phyloP scores from a whole-genome alignment of 2,113 vertebrate species.

The Elephantulus edwardii region DNA sequence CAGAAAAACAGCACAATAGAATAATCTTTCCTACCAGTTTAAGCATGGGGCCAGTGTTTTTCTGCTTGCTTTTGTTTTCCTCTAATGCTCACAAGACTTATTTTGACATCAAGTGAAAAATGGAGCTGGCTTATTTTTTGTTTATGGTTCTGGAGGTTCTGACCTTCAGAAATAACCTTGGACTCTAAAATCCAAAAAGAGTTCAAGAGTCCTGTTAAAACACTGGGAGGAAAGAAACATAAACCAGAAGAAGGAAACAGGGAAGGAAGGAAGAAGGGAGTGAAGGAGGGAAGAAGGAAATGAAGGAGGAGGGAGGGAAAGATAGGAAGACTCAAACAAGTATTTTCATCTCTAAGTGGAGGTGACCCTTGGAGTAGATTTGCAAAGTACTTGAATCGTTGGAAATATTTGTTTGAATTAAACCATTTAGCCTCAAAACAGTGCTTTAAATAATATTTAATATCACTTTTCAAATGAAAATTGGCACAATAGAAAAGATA shows the following conservation, averaged over 20 bases:
- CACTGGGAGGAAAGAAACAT: neutral
- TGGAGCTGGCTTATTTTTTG: neutral
- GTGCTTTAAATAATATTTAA: too few relatives aligned
- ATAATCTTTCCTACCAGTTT: neutral
- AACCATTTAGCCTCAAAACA: neutral
- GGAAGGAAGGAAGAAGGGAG: neutral
- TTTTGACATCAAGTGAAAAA: neutral
- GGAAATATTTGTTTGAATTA: neutral
- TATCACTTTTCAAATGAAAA: too few relatives aligned
- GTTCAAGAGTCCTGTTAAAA: neutral
- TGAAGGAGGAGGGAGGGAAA: neutral
- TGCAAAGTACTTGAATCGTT: neutral
- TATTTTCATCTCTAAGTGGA: neutral
- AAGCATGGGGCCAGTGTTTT: neutral
- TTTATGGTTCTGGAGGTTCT: neutral
- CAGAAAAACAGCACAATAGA: neutral
- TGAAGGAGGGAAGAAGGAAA: neutral
- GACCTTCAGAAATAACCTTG: neutral
- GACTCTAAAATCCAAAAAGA: neutral
- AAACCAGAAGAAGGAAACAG: neutral
- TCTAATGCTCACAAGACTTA: neutral
- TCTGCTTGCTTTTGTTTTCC: neutral
- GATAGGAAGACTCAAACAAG: neutral
- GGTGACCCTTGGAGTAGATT: neutral
- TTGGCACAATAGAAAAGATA: too few relatives aligned